These are phyloP conservation scores for Himalopsyche japonica DNA, from an alignment of 2,888 invertebrate species.

Conservation along the genomic window DNA sequence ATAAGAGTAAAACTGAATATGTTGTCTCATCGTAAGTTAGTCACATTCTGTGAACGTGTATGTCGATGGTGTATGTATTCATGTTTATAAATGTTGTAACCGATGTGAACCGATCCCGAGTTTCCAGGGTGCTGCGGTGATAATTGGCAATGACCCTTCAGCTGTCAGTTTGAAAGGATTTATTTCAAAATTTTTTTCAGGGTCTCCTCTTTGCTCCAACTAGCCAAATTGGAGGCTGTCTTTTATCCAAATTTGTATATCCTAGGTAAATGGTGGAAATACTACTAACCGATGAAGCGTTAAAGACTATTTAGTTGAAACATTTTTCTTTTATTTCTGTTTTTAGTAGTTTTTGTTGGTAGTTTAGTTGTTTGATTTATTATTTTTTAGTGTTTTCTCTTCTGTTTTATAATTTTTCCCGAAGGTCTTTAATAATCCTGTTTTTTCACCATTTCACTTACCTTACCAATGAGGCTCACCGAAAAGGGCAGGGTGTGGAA, in stretches of 20 bases:
- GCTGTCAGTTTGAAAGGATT: conserved; percentile 2
- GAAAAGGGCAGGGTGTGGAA: conserved; percentile 42
- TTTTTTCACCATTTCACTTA: background rate
- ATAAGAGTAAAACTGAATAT: background rate
- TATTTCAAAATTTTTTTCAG: conserved; percentile 66
- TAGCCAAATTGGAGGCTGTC: conserved; percentile 64
- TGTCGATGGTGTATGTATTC: background rate
- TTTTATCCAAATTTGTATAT: background rate
- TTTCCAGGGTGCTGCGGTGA: conserved; percentile 25
- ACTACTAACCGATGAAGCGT: conserved; percentile 8
- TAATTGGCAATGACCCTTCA: conserved; percentile 29
- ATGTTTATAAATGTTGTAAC: background rate
- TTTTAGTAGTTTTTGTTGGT: background rate
- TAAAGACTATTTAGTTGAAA: conserved; percentile 47
- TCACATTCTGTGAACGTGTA: background rate
- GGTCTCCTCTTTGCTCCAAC: conserved; percentile 87
- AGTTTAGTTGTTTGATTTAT: background rate
- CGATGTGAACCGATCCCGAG: conserved; percentile 11
- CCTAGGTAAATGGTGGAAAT: background rate
- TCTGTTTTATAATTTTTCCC: conserved; percentile 10
- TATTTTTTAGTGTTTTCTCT: conserved; percentile 4
- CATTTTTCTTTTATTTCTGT: conserved; percentile 41
- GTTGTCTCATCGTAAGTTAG: background rate
- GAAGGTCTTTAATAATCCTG: conserved; percentile 20
- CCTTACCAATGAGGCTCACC: conserved; percentile 36